phyloP scores from a whole-genome alignment of 1,140 invertebrate species.

The Macrotrachela quadricornifera region DNA sequence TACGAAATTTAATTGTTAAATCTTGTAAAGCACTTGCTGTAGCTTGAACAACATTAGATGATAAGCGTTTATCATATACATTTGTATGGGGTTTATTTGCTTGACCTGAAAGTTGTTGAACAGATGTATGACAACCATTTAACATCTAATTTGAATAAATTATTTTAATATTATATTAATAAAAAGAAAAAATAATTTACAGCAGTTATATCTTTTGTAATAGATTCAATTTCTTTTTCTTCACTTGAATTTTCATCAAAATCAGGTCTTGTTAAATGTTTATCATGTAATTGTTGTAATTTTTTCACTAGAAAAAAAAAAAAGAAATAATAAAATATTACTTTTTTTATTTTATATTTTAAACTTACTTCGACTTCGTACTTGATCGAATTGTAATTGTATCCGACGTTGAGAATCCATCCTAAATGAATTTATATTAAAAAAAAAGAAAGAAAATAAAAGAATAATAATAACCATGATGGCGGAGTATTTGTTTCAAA shows the following conservation, averaged over 20 bases:
- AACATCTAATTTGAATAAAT: slow-evolving; percentile 37
- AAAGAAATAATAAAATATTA: too few relatives aligned
- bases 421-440: too few relatives aligned
- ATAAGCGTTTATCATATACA: slow-evolving; percentile 46
- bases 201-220: slow-evolving; percentile 61
- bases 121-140: slow-evolving; percentile 51
- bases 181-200: slow-evolving; percentile 25
- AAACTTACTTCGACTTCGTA: too few relatives aligned
- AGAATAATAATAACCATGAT: too few relatives aligned
- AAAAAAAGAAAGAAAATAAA: too few relatives aligned
- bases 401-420: too few relatives aligned
- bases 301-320: slow-evolving; percentile 40
- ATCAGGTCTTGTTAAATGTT: slow-evolving; percentile 62
- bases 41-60: slow-evolving; percentile 56
- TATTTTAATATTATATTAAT: neutral
- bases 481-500: too few relatives aligned
- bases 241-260: slow-evolving; percentile 65
- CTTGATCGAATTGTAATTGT: too few relatives aligned
- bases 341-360: too few relatives aligned
- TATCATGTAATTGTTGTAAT: slow-evolving; percentile 53
- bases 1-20: slow-evolving; percentile 52
- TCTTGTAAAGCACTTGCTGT: slow-evolving; percentile 60
- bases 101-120: slow-evolving; percentile 48
- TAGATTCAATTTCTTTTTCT: slow-evolving; percentile 55
- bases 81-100: slow-evolving; percentile 18